A percentile compares a stretch with the other conserved stretches of the same genome.
Conservation (phyloP, 2,888 invertebrate genomes). For the Neria commutata region DNA sequence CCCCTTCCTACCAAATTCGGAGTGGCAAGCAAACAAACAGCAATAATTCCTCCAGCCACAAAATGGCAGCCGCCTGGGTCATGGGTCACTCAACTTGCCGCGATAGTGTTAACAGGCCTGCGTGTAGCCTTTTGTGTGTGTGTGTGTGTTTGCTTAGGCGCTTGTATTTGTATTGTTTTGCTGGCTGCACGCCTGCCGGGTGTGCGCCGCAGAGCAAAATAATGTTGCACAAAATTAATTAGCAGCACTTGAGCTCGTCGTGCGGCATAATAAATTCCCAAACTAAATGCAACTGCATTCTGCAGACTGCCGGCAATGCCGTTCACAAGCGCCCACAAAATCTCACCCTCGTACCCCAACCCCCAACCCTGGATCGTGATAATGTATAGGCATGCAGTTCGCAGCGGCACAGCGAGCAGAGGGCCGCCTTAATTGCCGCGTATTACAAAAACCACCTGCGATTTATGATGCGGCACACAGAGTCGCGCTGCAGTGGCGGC, state of each 20-base stretch:
- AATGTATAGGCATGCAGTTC: neutral
- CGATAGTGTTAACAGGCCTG: neutral
- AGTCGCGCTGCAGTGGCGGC: neutral
- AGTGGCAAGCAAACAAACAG: too few species aligned
- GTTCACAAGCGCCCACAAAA: neutral
- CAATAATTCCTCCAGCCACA: neutral
- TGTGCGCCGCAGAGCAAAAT: neutral
- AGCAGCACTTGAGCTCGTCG: conserved; percentile 13
- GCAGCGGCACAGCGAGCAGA: neutral
- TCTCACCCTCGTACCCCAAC: neutral
- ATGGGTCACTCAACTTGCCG: neutral
- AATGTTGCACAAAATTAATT: conserved; percentile 17
- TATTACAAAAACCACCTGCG: conserved; percentile 4
- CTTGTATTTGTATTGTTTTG: too few species aligned
- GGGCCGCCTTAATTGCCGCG: neutral
- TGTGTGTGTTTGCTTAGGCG: neutral
- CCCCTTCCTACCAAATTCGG: too few species aligned
- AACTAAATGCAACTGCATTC: neutral
- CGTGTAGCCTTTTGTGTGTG: neutral
- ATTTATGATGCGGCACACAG: neutral
- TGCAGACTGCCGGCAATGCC: neutral
- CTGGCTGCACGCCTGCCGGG: too few species aligned
- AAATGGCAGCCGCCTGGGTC: neutral
- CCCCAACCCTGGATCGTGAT: too few species aligned
- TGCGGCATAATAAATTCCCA: conserved; percentile 14